These are phyloP conservation scores for Cassiopea andromeda DNA, from an alignment of 30 jellyfish, hydroid and myxozoan species.

Conservation along the genomic window DNA sequence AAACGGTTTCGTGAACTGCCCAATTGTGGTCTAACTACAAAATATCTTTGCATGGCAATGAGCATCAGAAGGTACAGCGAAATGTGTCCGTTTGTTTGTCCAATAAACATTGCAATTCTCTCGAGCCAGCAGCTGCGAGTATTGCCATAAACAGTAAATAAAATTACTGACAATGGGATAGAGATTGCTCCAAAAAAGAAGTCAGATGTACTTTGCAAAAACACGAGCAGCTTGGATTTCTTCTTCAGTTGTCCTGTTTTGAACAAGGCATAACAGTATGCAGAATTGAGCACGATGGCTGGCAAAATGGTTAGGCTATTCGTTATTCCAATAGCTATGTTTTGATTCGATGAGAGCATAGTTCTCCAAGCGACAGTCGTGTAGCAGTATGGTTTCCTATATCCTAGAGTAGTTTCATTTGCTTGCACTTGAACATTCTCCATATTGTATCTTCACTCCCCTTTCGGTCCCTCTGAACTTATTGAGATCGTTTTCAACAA, in stretches of 20 bases:
- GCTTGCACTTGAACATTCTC: background rate
- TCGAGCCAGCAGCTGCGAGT: conserved; percentile 50
- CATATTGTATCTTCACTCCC: background rate
- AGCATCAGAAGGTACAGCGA: conserved; percentile 36
- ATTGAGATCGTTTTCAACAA: background rate
- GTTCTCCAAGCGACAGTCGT: conserved; percentile 49
- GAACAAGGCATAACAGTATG: conserved; percentile 27
- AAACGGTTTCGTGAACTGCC: background rate
- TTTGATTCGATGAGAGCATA: conserved; percentile 24
- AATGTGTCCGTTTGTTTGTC: conserved; percentile 55
- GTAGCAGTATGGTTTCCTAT: conserved; percentile 31
- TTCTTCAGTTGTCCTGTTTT: conserved; percentile 30
- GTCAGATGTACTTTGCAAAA: conserved; percentile 52
- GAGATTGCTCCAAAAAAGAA: conserved; percentile 18
- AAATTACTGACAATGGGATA: conserved; percentile 22
- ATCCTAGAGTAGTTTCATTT: background rate
- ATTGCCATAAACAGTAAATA: conserved; percentile 43
- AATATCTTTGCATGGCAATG: conserved; percentile 45
- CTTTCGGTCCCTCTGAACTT: background rate
- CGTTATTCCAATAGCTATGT: conserved; percentile 4
- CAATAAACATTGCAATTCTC: conserved; percentile 27
- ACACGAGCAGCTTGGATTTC: conserved; percentile 16
- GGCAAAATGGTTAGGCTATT: conserved; percentile 5
- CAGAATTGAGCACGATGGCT: conserved; percentile 7
- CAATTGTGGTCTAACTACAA: conserved; percentile 21